These are phyloP conservation scores for Drosophila nasuta DNA, from an alignment of 1,140 invertebrate species.

Conservation along the genomic window DNA sequence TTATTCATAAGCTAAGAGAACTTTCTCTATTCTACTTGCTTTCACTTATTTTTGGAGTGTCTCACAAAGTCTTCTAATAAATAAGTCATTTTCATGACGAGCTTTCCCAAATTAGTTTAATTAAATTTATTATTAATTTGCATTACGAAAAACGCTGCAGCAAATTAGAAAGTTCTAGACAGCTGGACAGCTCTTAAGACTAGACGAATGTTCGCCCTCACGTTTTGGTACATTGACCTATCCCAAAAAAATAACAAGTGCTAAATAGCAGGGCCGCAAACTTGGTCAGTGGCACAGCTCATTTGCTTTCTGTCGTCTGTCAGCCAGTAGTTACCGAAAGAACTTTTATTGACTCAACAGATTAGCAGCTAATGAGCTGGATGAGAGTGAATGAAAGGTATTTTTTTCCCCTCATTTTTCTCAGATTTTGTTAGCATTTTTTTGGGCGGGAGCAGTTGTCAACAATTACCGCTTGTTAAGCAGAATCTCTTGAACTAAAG, in stretches of 20 bases:
- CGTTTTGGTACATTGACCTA: conserved; percentile 60
- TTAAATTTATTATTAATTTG: background rate
- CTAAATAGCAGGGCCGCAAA: conserved; percentile 58
- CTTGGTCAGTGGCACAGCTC: conserved; percentile 69
- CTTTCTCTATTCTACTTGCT: too few species aligned
- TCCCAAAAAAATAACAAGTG: conserved; percentile 66
- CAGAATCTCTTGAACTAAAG: conserved; percentile 31
- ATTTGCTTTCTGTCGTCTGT: background rate
- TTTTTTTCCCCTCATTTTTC: conserved; percentile 23
- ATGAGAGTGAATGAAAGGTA: conserved; percentile 19
- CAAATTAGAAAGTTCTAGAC: conserved; percentile 18
- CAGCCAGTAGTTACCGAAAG: conserved; percentile 14
- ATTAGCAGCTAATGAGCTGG: conserved; percentile 70
- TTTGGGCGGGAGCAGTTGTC: conserved; percentile 19
- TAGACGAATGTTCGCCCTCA: background rate
- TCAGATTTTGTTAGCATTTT: conserved; percentile 18
- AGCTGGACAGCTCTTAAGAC: background rate
- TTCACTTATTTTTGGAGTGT: too few species aligned
- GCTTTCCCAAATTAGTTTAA: background rate
- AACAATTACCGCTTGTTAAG: conserved; percentile 70
- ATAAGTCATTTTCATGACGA: too few species aligned
- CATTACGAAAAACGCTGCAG: background rate
- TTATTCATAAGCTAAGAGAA: too few species aligned
- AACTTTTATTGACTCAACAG: conserved; percentile 70
- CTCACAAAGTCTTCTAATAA: too few species aligned